phyloP scores from a whole-genome alignment of 2,888 invertebrate species.

The Sminthurinus aureus region DNA sequence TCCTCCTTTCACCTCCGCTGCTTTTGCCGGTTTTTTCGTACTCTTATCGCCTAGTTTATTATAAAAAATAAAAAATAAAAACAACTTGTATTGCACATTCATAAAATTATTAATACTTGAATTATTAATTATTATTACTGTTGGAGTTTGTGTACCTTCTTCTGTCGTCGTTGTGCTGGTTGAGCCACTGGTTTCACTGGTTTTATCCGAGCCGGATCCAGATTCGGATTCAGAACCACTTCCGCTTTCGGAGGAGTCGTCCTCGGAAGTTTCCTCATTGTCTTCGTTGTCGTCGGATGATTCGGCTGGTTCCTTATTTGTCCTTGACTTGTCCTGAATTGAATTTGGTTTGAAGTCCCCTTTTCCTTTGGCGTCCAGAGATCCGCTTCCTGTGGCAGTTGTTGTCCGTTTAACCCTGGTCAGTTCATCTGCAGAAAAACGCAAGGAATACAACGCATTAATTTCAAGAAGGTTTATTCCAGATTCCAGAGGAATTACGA shows the following conservation, averaged over 20 bases:
- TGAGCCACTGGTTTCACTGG: background rate
- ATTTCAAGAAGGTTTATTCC: no score
- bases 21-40: background rate
- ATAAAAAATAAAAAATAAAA: background rate
- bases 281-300: background rate
- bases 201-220: background rate
- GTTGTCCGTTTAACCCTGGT: no score
- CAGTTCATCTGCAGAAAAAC: no score
- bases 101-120: background rate
- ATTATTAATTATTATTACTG: background rate
- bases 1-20: background rate
- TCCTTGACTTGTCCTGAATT: background rate
- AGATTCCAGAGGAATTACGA: no score
- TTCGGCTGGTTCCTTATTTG: background rate
- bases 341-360: background rate
- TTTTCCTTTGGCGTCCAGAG: background rate
- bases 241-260: no score
- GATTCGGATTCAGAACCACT: no score
- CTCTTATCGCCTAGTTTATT: background rate
- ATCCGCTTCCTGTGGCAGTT: no score
- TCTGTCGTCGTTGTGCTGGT: background rate
- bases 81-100: background rate
- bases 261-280: background rate
- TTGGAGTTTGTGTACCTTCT: background rate
- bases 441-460: no score